These are phyloP conservation scores for Varanus salvator DNA, from an alignment of 2,113 vertebrate genomes.

Conservation along the genomic window DNA sequence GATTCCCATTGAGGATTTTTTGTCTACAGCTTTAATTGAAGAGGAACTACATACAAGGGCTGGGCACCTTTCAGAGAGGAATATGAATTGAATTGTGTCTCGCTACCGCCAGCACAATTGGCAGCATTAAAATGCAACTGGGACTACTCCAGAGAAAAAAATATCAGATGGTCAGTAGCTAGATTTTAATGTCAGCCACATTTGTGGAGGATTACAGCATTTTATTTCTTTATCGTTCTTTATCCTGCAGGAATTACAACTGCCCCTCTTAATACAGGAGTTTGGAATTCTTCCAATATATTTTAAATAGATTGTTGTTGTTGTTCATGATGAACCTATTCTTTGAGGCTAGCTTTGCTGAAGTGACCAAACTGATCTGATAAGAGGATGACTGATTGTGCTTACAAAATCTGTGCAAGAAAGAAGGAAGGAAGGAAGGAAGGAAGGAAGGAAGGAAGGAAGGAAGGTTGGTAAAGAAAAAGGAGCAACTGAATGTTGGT, in stretches of 20 bases:
- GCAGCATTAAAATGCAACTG: slow-evolving; percentile 57
- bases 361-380: slow-evolving; percentile 58
- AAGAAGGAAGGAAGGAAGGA: slow-evolving; percentile 3
- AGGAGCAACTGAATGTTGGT: slow-evolving; percentile 47
- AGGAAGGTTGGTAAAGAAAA: background rate
- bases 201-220: slow-evolving; percentile 71
- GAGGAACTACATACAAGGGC: background rate
- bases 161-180: slow-evolving; percentile 67
- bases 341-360: slow-evolving; percentile 53
- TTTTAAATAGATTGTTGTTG: slow-evolving; percentile 63
- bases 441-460: background rate
- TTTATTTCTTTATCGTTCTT: slow-evolving; percentile 73
- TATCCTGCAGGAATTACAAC: slow-evolving; percentile 73
- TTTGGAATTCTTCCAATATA: slow-evolving; percentile 65
- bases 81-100: slow-evolving; percentile 29
- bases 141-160: slow-evolving; percentile 52
- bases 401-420: slow-evolving; percentile 56
- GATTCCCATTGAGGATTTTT: background rate
- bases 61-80: slow-evolving; percentile 30
- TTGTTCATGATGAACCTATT: slow-evolving; percentile 52
- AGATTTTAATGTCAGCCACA: slow-evolving; percentile 68
- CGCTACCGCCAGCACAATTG: slow-evolving; percentile 47
- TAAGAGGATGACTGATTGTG: slow-evolving; percentile 56
- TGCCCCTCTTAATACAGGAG: slow-evolving; percentile 61
- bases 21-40: slow-evolving; percentile 23